A percentile compares a stretch with the other conserved stretches of the same genome.
Evolutionary conservation across 2,113 vertebrate genomes (phyloP).

Genomic region (Odontophorus gujanensis): DNA sequence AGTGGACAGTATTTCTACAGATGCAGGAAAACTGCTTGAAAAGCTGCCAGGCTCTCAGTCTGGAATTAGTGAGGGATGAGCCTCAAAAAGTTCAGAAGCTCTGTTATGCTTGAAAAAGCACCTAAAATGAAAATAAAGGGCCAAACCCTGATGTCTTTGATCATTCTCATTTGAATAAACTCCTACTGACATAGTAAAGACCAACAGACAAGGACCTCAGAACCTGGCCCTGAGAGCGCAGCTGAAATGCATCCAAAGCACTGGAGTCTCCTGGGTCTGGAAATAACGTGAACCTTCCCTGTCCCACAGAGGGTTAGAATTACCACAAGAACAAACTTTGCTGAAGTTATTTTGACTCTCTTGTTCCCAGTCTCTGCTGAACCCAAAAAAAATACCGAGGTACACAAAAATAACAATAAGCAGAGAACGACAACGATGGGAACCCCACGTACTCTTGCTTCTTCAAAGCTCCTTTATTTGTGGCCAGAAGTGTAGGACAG

Average conservation of each 20-base stretch:
- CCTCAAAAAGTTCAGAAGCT: slow-evolving; percentile 56
- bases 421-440: not conserved
- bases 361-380: not conserved
- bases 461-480: not conserved
- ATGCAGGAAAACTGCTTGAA: slow-evolving; percentile 57
- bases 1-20: slow-evolving; percentile 58
- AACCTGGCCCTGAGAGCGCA: not conserved
- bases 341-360: slow-evolving; percentile 4
- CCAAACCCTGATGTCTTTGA: slow-evolving; percentile 53
- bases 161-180: slow-evolving; percentile 62
- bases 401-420: slow-evolving; percentile 35
- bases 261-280: not conserved
- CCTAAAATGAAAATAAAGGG: slow-evolving; percentile 58
- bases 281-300: not conserved
- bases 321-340: not conserved
- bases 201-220: slow-evolving; percentile 39
- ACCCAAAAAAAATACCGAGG: not conserved
- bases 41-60: slow-evolving; percentile 36
- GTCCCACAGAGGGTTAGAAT: not conserved
- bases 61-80: slow-evolving; percentile 62
- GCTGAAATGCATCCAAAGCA: not conserved
- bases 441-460: not conserved
- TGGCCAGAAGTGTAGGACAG: not conserved
- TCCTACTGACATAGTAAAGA: slow-evolving; percentile 37
- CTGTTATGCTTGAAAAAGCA: slow-evolving; percentile 69